Evolutionary conservation across 2,113 vertebrate species (phyloP), one percentile per base, ranked within the genome.

Genomic region (Corydoras maculifer): DNA sequence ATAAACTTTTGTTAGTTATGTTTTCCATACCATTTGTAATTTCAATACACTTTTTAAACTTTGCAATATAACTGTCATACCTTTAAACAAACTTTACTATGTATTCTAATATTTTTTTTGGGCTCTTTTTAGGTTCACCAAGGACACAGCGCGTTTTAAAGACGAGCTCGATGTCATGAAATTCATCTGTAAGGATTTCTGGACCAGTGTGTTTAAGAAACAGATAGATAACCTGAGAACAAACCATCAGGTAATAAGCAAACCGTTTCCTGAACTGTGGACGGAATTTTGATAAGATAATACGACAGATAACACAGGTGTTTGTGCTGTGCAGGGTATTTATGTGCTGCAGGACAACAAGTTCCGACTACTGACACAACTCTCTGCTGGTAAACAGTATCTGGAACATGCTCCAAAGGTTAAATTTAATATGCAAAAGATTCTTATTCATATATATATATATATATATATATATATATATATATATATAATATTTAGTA

Each of bases 141-240:
- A 95, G 90, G 94, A 98, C 79, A 93, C 94, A 10, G 88, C 94
- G 10, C 91, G 95, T 55, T 98, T 98, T 83, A 98, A 97, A 86
- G 95, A 98, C 78, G 95, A 98, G 82, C 88, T 98, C 80, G 95
- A 98, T 82, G 87, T 96, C 79, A 95, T 98, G 95, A 98, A 98
- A 81, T 97, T 98, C 80, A 90, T 98, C 84, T 98, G 95, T 82
- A 97, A 98, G 88, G 94, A 97, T 80, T 97, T 97, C 81, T 97
- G 94, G 94, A 98, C 94, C 73, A 91, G 91, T 30, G 92, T 95
- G 64, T 98, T 97, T 87, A 98, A 92, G 86, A 97, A 97, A 80
- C 94, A 97, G 80, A 97, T 98, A 18, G 93, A 96, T 86, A 97
- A 95, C 80, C 88, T 98, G 65, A 89, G 95, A 82, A 98, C 94